Percentiles rank a stretch among this genome's conserved stretches.
Evolutionary conservation across 1,140 invertebrate genomes (phyloP).

Genomic region (Trissolcus basalis): DNA sequence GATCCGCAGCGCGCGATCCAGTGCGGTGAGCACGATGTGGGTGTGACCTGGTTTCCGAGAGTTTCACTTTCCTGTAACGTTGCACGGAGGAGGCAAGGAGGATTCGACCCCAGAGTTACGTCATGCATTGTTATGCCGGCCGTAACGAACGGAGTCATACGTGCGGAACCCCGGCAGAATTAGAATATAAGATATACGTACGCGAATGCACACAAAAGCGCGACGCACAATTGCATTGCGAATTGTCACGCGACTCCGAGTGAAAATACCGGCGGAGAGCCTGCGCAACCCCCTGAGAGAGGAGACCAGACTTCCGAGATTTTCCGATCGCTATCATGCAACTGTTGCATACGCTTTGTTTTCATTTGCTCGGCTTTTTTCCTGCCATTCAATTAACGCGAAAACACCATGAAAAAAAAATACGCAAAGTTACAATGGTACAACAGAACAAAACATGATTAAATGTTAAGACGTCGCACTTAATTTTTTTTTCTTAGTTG

Average conservation of each 20-base stretch:
- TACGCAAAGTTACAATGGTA: conserved; percentile 15
- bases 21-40: conserved; percentile 72
- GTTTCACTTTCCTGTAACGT: conserved; percentile 76
- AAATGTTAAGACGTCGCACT: conserved; percentile 19
- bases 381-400: conserved; percentile 32
- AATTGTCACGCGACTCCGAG: conserved; percentile 48
- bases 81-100: conserved; percentile 72
- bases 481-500: conserved; percentile 19
- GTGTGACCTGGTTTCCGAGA: conserved; percentile 77
- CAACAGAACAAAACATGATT: conserved; percentile 35
- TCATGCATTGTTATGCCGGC: conserved; percentile 76
- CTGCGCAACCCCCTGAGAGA: conserved; percentile 33
- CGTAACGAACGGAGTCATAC: conserved; percentile 72
- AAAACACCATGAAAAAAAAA: conserved; percentile 35
- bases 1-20: conserved; percentile 66
- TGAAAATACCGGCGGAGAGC: conserved; percentile 32
- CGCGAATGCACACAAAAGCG: conserved; percentile 20
- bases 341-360: conserved; percentile 42
- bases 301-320: conserved; percentile 41
- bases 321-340: conserved; percentile 45
- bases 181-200: conserved; percentile 66
- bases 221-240: conserved; percentile 36
- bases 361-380: conserved; percentile 25
- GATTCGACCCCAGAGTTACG: conserved; percentile 75
- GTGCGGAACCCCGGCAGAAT: conserved; percentile 70